These are phyloP conservation scores for Copidosoma floridanum DNA, from an alignment of 1,140 invertebrate species.

Conservation along the genomic window DNA sequence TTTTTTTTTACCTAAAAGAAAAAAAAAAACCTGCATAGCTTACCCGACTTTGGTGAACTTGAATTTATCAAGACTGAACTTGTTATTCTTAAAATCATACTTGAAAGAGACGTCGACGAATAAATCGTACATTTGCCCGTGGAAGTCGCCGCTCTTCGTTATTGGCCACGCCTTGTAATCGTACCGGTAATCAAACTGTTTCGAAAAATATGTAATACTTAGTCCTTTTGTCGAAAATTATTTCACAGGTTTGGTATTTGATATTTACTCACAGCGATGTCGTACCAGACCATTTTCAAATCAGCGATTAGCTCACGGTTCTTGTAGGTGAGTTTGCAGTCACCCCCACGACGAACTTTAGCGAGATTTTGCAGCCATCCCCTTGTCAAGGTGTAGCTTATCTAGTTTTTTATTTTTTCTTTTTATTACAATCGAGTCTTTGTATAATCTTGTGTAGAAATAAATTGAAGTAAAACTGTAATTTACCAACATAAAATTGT, in stretches of 20 bases:
- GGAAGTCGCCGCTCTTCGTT: neutral
- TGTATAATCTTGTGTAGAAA: no score
- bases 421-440: neutral
- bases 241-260: neutral
- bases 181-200: conserved; percentile 32
- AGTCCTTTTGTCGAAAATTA: neutral
- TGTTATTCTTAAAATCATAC: neutral
- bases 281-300: conserved; percentile 30
- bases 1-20: no score
- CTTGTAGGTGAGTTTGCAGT: conserved; percentile 12
- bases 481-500: no score
- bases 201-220: conserved; percentile 2
- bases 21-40: neutral
- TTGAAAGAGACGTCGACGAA: neutral
- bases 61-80: neutral
- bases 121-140: neutral
- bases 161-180: neutral
- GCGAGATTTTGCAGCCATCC: conserved; percentile 36
- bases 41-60: neutral
- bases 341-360: conserved; percentile 19
- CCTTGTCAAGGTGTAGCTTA: neutral
- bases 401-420: neutral
- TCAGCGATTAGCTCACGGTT: conserved; percentile 23
- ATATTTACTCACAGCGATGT: conserved; percentile 30
- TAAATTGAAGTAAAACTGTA: no score